Percentiles rank a stretch among this genome's conserved stretches.
phyloP scores from a whole-genome alignment of 2,888 invertebrate genomes.

The Rutpela maculata region DNA sequence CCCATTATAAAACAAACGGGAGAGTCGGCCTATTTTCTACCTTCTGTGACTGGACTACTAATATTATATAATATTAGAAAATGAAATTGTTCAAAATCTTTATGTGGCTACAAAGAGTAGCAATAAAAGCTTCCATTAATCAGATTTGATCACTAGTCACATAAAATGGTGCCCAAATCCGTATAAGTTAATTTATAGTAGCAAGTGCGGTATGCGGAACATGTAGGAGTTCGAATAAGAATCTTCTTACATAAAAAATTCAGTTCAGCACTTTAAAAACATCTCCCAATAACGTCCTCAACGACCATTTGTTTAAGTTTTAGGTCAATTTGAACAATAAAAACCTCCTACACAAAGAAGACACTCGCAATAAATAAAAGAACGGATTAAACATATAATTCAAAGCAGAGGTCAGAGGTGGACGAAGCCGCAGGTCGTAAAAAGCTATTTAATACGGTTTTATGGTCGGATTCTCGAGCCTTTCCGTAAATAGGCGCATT shows the following conservation, averaged over 20 bases:
- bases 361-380: constrained; percentile 59
- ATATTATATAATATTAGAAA: no score
- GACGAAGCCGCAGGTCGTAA: constrained; percentile 57
- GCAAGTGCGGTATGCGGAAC: constrained; percentile 49
- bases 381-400: constrained; percentile 61
- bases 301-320: constrained; percentile 58
- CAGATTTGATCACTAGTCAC: constrained; percentile 18
- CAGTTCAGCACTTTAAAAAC: constrained; percentile 39
- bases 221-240: constrained; percentile 44
- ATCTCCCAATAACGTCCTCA: constrained; percentile 32
- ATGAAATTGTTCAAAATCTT: no score
- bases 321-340: constrained; percentile 63
- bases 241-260: constrained; percentile 38
- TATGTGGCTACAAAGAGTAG: neutral
- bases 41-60: no score
- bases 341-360: constrained; percentile 59
- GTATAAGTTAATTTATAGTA: constrained; percentile 48
- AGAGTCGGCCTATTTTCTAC: no score
- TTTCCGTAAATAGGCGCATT: constrained; percentile 39
- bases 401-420: constrained; percentile 59
- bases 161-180: constrained; percentile 34
- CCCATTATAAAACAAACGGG: no score
- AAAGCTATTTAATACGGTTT: constrained; percentile 60
- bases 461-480: constrained; percentile 36
- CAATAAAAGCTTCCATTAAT: constrained; percentile 19